Evolutionary conservation across 2,888 invertebrate genomes (phyloP).

Genomic region (Congeria kusceri): DNA sequence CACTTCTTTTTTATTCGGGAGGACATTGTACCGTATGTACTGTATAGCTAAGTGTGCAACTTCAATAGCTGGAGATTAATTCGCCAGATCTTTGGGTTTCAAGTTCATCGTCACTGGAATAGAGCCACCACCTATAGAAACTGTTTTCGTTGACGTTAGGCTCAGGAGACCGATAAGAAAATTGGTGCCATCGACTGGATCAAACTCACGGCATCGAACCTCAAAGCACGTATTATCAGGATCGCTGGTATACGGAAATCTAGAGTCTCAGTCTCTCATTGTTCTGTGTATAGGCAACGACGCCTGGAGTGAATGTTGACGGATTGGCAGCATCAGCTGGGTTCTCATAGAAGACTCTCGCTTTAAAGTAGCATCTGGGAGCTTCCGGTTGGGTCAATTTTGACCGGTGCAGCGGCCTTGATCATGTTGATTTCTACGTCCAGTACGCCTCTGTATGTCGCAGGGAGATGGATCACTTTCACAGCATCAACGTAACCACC

Average conservation of each 20-base stretch:
- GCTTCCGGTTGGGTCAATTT: constrained; percentile 15
- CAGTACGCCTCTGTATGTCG: constrained; percentile 20
- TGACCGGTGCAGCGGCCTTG: constrained; percentile 21
- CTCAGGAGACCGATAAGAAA: constrained; percentile 24
- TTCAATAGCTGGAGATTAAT: constrained; percentile 5
- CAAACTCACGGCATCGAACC: constrained; percentile 27
- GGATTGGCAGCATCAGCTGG: constrained; percentile 12
- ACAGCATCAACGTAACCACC: constrained; percentile 22
- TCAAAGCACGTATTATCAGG: constrained; percentile 24
- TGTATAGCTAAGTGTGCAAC: neutral
- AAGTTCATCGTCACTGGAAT: constrained; percentile 12
- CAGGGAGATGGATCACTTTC: constrained; percentile 24
- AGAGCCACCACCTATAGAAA: constrained; percentile 7
- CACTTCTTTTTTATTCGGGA: neutral
- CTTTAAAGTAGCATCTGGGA: constrained; percentile 37
- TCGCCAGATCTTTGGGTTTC: neutral
- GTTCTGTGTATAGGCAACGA: constrained; percentile 3
- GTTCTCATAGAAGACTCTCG: constrained; percentile 21
- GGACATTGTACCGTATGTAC: constrained; percentile 3
- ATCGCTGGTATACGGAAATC: constrained; percentile 4
- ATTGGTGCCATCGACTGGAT: neutral
- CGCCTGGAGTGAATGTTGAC: constrained; percentile 20
- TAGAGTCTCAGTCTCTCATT: constrained; percentile 22
- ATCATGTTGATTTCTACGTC: constrained; percentile 17
- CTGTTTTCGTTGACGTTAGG: constrained; percentile 27